Conservation (phyloP, 2,888 invertebrate species). For the Drosophila neutralis region DNA sequence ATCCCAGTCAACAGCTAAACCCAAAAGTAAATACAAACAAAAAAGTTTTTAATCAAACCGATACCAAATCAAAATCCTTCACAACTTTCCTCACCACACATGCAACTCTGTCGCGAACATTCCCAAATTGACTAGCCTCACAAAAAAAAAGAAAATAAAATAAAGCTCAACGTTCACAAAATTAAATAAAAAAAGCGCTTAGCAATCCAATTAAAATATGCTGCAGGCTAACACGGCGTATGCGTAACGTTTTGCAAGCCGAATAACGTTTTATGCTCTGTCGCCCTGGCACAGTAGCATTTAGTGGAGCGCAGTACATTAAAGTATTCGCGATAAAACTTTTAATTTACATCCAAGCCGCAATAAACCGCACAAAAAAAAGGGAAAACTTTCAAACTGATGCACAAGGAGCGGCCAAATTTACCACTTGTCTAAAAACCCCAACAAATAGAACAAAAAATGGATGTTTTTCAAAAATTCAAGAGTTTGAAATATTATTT, state of each 20-base stretch:
- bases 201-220: slow-evolving; percentile 74
- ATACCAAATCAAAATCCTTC: slow-evolving; percentile 62
- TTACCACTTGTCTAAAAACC: slow-evolving; percentile 23
- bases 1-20: slow-evolving; percentile 57
- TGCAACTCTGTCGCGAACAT: slow-evolving; percentile 12
- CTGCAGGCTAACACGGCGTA: slow-evolving; percentile 62
- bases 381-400: background rate
- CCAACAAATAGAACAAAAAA: slow-evolving; percentile 18
- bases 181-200: slow-evolving; percentile 7
- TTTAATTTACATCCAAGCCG: slow-evolving; percentile 49
- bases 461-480: slow-evolving; percentile 9
- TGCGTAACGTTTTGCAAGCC: slow-evolving; percentile 59
- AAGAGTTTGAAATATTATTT: slow-evolving; percentile 52
- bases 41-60: slow-evolving; percentile 75
- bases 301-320: slow-evolving; percentile 58
- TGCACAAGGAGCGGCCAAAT: slow-evolving; percentile 21
- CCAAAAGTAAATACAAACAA: slow-evolving; percentile 56
- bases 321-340: slow-evolving; percentile 54
- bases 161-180: background rate
- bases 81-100: slow-evolving; percentile 38
- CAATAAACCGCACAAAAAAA: slow-evolving; percentile 6
- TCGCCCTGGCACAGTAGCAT: slow-evolving; percentile 25
- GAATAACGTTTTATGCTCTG: slow-evolving; percentile 54
- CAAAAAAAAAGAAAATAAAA: background rate
- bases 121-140: slow-evolving; percentile 19